A percentile compares a stretch with the other conserved stretches of the same genome.
Conservation (phyloP, 2,888 invertebrate species). For the Neoaliturus tenellus region DNA sequence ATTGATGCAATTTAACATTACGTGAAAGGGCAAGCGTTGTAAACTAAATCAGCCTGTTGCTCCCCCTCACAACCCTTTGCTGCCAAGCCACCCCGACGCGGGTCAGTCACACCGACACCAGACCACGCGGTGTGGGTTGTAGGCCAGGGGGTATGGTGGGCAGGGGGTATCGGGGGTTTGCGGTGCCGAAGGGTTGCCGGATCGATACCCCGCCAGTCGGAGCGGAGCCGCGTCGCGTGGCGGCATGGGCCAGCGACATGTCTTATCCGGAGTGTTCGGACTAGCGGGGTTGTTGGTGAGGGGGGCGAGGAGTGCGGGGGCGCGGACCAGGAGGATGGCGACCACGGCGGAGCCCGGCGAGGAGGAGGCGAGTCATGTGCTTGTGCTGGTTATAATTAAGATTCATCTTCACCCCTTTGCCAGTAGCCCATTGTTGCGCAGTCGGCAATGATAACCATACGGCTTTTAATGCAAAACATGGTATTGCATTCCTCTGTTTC, state of each 20-base stretch:
- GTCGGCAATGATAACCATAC: too few species aligned
- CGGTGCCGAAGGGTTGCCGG: not conserved
- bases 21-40: too few species aligned
- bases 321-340: not conserved
- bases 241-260: not conserved
- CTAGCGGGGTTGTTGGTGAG: not conserved
- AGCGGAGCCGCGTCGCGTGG: not conserved
- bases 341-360: not conserved
- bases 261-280: not conserved
- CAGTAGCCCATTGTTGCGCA: too few species aligned
- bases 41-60: not conserved
- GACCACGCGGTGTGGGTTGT: not conserved
- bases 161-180: not conserved
- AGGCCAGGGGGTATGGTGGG: too few species aligned
- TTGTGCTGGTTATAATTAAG: too few species aligned
- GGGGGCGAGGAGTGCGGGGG: not conserved
- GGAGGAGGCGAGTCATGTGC: too few species aligned
- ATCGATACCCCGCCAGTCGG: constrained; percentile 15
- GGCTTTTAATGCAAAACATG: too few species aligned
- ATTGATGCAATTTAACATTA: too few species aligned
- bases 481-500: too few species aligned
- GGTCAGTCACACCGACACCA: not conserved
- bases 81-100: not conserved
- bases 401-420: too few species aligned
- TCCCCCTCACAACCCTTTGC: not conserved